These are phyloP conservation scores for Salticus scenicus DNA, from an alignment of 2,888 invertebrate genomes.

Conservation along the genomic window DNA sequence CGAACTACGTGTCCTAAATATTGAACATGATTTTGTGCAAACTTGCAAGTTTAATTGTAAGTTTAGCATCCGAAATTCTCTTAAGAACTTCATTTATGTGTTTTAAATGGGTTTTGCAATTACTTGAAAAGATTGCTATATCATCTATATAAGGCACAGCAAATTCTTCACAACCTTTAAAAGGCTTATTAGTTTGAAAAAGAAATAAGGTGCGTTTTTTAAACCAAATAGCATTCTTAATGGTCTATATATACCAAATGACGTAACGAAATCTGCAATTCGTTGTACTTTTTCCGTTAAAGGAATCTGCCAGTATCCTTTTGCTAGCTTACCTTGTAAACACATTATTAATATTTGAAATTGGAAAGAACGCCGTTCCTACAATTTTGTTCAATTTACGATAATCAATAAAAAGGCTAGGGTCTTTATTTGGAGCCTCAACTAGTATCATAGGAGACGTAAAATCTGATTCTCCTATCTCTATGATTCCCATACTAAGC, in stretches of 20 bases:
- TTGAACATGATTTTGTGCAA: not conserved
- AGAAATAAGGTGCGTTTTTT: conserved; percentile 4
- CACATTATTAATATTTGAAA: conserved; percentile 17
- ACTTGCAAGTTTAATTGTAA: conserved; percentile 3
- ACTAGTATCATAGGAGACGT: too few species aligned
- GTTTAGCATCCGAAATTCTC: not conserved
- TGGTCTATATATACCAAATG: too few species aligned
- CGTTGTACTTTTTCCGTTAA: conserved; percentile 2
- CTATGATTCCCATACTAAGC: too few species aligned
- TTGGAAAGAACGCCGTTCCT: not conserved
- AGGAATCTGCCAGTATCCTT: too few species aligned
- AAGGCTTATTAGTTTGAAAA: not conserved
- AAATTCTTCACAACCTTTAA: conserved; percentile 23
- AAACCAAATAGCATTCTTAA: not conserved
- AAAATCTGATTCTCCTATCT: too few species aligned
- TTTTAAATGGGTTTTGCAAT: not conserved
- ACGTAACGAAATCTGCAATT: not conserved
- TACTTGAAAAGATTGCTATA: conserved; percentile 26
- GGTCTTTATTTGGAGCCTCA: too few species aligned
- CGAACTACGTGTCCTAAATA: conserved; percentile 13
- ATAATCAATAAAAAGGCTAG: too few species aligned
- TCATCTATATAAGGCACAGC: conserved; percentile 40
- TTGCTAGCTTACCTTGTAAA: not conserved
- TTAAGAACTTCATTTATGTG: not conserved
- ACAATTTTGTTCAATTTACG: not conserved